Evolutionary conservation across 2,113 vertebrate species (phyloP).

Genomic region (Osmerus eperlanus): DNA sequence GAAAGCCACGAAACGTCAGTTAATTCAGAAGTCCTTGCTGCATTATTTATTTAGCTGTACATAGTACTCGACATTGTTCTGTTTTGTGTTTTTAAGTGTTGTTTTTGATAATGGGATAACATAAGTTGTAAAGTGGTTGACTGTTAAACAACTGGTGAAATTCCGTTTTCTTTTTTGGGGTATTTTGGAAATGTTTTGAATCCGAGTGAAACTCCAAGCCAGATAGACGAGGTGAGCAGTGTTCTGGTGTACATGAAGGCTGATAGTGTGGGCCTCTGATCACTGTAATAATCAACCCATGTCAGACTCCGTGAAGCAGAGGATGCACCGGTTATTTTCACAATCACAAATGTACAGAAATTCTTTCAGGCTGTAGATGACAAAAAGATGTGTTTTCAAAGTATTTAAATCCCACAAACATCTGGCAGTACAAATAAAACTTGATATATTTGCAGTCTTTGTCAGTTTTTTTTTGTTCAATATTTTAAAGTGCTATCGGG

Average conservation of each 20-base stretch:
- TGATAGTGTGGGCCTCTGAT: no score
- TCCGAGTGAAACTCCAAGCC: no score
- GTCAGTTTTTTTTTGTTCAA: neutral
- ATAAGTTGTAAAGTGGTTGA: neutral
- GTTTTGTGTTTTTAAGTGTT: neutral
- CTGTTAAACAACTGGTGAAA: neutral
- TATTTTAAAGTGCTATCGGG: no score
- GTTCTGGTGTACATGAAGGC: no score
- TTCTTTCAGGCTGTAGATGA: neutral
- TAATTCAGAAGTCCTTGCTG: slow-evolving; percentile 24
- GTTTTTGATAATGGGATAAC: neutral
- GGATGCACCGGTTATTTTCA: neutral
- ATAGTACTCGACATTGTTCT: slow-evolving; percentile 18
- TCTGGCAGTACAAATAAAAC: slow-evolving; percentile 22
- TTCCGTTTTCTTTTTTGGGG: no score
- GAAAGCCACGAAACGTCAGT: slow-evolving; percentile 39
- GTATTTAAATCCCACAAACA: slow-evolving; percentile 26
- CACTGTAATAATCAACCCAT: no score
- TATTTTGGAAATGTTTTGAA: no score
- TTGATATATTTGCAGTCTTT: neutral
- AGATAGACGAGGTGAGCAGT: no score
- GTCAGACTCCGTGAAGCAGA: no score
- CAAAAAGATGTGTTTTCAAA: neutral
- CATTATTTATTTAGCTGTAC: slow-evolving; percentile 31
- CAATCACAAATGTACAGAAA: neutral